Evolutionary conservation across 1,140 invertebrate genomes (phyloP), one percentile per base, ranked within the genome.

Genomic region (Tribolium castaneum): DNA sequence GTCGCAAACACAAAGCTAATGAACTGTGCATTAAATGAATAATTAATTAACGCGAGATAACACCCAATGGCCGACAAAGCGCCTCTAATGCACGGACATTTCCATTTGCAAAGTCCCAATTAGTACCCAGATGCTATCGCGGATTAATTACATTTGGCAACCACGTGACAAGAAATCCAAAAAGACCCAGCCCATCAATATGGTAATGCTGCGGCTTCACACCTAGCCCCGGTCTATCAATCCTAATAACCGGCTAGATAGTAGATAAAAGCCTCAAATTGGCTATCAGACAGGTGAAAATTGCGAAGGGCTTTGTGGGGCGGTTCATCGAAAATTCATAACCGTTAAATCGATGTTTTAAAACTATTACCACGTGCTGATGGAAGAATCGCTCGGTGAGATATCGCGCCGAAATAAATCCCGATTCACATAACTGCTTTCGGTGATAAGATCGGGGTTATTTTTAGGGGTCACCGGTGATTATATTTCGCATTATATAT

Each of bases 401-500:
- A 66, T 66, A 25, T 35, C 25, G 19, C 9, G 59, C 25, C 10
- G 59, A 66, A 66, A 66, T 66, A 66, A 66, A 66, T 66, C 30
- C 59, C 34, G 59, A 66, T 66, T 66, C 59, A 14, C 59, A 66
- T 66, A 66, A 66, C 59, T 66, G 59, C 59, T 35, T 66, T 35
- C 6, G n/a, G 4, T 35, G 59, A 66, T 66, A 66, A 34, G n/a
- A 66, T 66, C 59, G 30, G 59, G 59, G 59, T 66, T 66, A 66
- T 14, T 66, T 66, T 66, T 66, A 66, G 30, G 59, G 59, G 59
- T 66, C 59, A 66, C 25, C 59, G 13, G 25, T 66, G 59, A 66
- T 66, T 66, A 66, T 66, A 66, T 66, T 66, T 66, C 59, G 59
- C 30, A 35, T 66, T 66, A 66, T 66, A 66, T 66, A 66, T 66